phyloP scores from a whole-genome alignment of 2,797 vertebrate genomes.

The Ficedula albicollis region DNA sequence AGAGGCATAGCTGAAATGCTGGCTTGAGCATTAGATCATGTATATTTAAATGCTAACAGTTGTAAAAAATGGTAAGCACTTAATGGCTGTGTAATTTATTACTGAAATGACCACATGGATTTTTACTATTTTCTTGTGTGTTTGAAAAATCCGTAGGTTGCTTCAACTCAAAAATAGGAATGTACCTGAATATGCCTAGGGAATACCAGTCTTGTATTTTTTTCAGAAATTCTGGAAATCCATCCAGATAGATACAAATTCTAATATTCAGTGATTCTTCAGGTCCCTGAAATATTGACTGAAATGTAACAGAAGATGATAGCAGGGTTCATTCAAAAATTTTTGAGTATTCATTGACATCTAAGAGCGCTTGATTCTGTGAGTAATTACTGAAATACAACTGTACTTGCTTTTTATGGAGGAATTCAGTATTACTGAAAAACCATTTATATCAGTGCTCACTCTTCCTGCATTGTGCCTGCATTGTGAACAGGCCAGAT shows the following conservation, averaged over 20 bases:
- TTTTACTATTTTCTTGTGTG: background rate
- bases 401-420: constrained; percentile 43
- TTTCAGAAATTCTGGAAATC: background rate
- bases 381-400: constrained; percentile 55
- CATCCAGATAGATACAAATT: background rate
- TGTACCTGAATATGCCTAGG: background rate
- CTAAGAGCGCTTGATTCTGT: constrained; percentile 2
- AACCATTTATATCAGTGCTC: constrained; percentile 36
- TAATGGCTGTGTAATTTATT: background rate
- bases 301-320: background rate
- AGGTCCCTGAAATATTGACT: constrained; percentile 43
- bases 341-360: constrained; percentile 16
- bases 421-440: constrained; percentile 51
- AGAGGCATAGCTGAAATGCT: constrained; percentile 27
- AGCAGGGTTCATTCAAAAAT: constrained; percentile 11
- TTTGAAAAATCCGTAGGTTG: background rate
- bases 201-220: background rate
- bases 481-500: constrained; percentile 52
- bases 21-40: background rate
- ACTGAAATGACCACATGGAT: background rate
- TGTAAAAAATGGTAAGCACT: background rate
- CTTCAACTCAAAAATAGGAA: background rate
- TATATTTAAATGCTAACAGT: constrained; percentile 33
- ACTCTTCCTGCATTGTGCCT: constrained; percentile 55
- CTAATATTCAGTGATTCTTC: background rate